Evolutionary conservation across 2,888 invertebrate species (phyloP).

Genomic region (Drosophila longiperda): DNA sequence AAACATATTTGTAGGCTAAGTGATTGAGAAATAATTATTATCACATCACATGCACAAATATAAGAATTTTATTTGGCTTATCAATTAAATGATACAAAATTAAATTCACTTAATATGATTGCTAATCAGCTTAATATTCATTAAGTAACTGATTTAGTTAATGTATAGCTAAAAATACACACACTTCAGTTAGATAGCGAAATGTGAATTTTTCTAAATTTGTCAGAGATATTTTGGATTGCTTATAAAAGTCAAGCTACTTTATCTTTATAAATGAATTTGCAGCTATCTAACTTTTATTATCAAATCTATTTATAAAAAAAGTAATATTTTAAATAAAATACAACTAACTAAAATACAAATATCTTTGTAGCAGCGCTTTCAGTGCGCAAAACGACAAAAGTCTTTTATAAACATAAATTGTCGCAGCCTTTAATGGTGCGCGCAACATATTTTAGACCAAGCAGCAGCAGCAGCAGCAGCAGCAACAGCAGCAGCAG

Average conservation of each 20-base stretch:
- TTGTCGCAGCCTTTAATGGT: conserved; percentile 74
- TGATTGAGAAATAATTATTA: conserved; percentile 11
- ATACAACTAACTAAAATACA: conserved; percentile 13
- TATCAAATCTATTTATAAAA: neutral
- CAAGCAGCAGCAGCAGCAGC: conserved; percentile 43
- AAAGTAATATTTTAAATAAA: conserved; percentile 29
- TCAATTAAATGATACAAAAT: conserved; percentile 1
- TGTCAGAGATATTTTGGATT: neutral
- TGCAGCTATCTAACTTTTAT: neutral
- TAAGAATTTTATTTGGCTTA: conserved; percentile 7
- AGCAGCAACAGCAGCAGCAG: conserved; percentile 27
- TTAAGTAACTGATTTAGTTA: neutral
- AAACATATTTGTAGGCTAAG: neutral
- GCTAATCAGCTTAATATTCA: conserved; percentile 5
- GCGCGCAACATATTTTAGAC: conserved; percentile 64
- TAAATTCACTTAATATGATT: neutral
- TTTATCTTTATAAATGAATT: neutral
- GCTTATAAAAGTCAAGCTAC: neutral
- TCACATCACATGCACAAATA: conserved; percentile 15
- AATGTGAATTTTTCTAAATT: neutral
- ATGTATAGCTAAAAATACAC: neutral
- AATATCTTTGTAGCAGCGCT: conserved; percentile 15
- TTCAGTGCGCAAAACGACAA: conserved; percentile 37
- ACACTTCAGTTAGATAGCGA: neutral
- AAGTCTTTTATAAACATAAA: conserved; percentile 72